Evolutionary conservation across 1,140 invertebrate genomes (phyloP).

Genomic region (Drosophila tristis): DNA sequence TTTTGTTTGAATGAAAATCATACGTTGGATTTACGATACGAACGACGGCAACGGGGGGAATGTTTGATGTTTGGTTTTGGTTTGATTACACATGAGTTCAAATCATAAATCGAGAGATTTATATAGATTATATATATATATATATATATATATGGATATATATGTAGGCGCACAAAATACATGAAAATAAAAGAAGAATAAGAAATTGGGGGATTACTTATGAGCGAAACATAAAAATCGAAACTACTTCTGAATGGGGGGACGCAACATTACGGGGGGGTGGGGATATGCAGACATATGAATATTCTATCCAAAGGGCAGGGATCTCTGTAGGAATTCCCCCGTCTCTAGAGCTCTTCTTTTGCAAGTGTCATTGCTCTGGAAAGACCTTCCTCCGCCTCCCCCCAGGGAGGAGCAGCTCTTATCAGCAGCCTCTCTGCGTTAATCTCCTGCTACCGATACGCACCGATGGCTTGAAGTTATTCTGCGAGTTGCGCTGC

Average conservation of each 20-base stretch:
- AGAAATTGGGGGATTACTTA: constrained; percentile 55
- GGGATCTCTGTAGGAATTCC: too few relatives aligned
- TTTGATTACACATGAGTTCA: constrained; percentile 8
- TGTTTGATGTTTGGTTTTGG: too few relatives aligned
- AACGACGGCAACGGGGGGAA: constrained; percentile 25
- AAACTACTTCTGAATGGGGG: too few relatives aligned
- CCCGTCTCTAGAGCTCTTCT: background rate
- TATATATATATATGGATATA: constrained; percentile 55
- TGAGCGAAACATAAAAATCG: constrained; percentile 17
- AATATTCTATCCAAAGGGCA: too few relatives aligned
- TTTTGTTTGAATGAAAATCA: constrained; percentile 46
- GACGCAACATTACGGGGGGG: too few relatives aligned
- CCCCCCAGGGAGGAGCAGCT: constrained; percentile 9
- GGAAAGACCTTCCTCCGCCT: background rate
- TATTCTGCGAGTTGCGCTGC: constrained; percentile 90
- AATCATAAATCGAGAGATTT: constrained; percentile 69
- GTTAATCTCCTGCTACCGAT: constrained; percentile 33
- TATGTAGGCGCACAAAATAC: constrained; percentile 72
- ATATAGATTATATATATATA: constrained; percentile 33
- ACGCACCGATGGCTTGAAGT: constrained; percentile 93
- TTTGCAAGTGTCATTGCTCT: background rate
- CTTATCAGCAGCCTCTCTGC: background rate
- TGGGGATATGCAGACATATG: too few relatives aligned
- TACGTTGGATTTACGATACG: constrained; percentile 58
- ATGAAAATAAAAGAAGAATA: constrained; percentile 79